A percentile compares a stretch with the other conserved stretches of the same genome.
Conservation (phyloP, 2,113 vertebrate genomes). For the Helogale parvula region DNA sequence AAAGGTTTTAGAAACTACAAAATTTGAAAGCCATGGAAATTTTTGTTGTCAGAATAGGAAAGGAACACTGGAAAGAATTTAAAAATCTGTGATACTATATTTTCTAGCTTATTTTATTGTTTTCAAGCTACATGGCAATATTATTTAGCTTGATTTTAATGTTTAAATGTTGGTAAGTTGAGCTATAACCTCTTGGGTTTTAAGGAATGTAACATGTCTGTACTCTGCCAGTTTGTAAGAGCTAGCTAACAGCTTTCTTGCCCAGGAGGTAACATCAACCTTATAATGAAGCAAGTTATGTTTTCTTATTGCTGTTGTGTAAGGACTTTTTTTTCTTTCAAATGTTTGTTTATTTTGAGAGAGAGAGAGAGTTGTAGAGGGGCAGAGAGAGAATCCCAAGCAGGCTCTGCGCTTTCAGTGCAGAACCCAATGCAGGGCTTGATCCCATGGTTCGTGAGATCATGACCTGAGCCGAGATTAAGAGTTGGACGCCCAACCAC, state of each 20-base stretch:
- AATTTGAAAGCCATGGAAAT: constrained; percentile 33
- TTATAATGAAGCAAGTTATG: neutral
- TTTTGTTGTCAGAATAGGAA: constrained; percentile 32
- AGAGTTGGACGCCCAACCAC: too few relatives aligned
- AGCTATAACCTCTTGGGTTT: neutral
- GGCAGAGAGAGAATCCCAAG: too few relatives aligned
- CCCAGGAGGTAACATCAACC: neutral
- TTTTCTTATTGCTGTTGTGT: neutral
- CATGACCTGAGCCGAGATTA: too few relatives aligned
- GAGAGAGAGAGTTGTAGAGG: too few relatives aligned
- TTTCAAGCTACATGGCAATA: neutral
- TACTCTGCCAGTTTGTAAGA: neutral
- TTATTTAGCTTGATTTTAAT: neutral
- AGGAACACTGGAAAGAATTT: neutral
- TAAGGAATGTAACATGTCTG: neutral
- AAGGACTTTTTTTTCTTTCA: neutral
- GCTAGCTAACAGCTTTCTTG: neutral
- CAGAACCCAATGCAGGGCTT: too few relatives aligned
- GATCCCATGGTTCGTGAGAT: too few relatives aligned
- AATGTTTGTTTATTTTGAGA: too few relatives aligned
- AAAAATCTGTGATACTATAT: neutral
- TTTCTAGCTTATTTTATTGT: neutral
- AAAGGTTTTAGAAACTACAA: constrained; percentile 47
- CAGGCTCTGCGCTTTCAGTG: too few relatives aligned
- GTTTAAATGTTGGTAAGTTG: neutral